Conservation (phyloP, 2,888 invertebrate genomes). For the Lithodes maja region DNA sequence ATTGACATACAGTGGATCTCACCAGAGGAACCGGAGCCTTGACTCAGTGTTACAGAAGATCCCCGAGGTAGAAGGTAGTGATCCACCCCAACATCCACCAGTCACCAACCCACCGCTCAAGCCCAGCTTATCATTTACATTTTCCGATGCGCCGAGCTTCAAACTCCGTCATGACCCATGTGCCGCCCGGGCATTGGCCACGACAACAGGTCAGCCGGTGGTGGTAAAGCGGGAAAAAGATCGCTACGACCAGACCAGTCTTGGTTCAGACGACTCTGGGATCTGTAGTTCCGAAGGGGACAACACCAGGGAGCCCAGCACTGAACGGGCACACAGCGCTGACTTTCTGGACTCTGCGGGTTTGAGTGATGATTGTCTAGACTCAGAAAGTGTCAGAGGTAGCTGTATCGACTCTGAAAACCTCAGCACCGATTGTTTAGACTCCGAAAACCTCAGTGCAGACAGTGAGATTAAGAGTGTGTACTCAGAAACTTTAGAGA, state of each 20-base stretch:
- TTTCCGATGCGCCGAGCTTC: constrained; percentile 64
- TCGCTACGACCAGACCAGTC: constrained; percentile 79
- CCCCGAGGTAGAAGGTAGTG: constrained; percentile 84
- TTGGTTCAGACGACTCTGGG: constrained; percentile 88
- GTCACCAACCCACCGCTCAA: constrained; percentile 65
- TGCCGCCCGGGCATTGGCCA: constrained; percentile 39
- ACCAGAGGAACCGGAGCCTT: constrained; percentile 91
- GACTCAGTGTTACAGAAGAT: constrained; percentile 93
- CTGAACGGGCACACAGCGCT: constrained; percentile 43
- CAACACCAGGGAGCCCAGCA: constrained; percentile 59
- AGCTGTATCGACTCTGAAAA: too few relatives aligned
- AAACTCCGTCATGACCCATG: constrained; percentile 58
- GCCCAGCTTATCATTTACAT: constrained; percentile 68
- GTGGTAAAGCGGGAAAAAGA: constrained; percentile 72
- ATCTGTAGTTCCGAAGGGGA: constrained; percentile 80
- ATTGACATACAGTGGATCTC: constrained; percentile 76
- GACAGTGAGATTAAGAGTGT: constrained; percentile 65
- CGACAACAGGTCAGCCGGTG: constrained; percentile 34
- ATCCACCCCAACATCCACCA: constrained; percentile 65
- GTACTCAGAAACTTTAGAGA: constrained; percentile 61
- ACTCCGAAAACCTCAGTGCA: constrained; percentile 28
- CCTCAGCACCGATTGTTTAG: constrained; percentile 45
- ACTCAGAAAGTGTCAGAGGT: too few relatives aligned
- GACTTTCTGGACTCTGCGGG: constrained; percentile 47
- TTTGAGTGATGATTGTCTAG: constrained; percentile 29